Base-by-base conservation (phyloP, 1,140 invertebrate species). In the Drosophila eugracilis region DNA sequence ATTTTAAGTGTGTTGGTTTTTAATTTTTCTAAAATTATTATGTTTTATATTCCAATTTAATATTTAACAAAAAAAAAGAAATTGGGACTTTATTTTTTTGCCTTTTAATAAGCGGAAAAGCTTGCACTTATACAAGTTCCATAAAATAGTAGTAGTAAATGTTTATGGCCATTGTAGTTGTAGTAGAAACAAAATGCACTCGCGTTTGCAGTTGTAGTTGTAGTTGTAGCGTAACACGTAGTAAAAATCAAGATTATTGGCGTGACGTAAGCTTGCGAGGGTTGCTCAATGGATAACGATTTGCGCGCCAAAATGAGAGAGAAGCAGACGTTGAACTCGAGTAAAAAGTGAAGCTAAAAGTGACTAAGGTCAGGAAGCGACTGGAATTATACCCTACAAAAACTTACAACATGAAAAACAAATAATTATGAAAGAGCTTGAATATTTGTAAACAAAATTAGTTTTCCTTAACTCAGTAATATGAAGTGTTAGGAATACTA, bases 311-410 rank as follows among this genome's bases (percentile, higher is more conserved):
- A 74, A 74, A 69, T 45, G 41, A 49, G 44, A 44, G 54, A 49
- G 39, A 65, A 15, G 41, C 39, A 81, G 72, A 65, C 78, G 66
- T 76, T 80, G 72, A 80, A 80, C 77, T 44, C 73, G 49, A 17
- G 10, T 5, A 7, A 15, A 2, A 19, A 36, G 21, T 19, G n/a
- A n/a, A n/a, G n/a, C n/a, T n/a, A n/a, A n/a, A n/a, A n/a, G n/a
- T n/a, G n/a, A n/a, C n/a, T n/a, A n/a, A 3, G 37, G 37, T 7
- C 17, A 3, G 7, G 17, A 9, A 15, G 1, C 4, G 39, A 19
- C 17, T 3, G 4, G 15, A 7, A 1, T 4, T 0, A 21, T 32
- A 32, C 24, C 50, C 21, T 53, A 45, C 10, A 9, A 19, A 5
- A 24, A 5, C 14, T 2, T 4, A 14, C 10, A 34, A 14, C 3